A percentile compares a stretch with the other conserved stretches of the same genome.
These are phyloP conservation scores for Hyposoter dolosus DNA, from an alignment of 2,888 invertebrate genomes.

Conservation along the genomic window DNA sequence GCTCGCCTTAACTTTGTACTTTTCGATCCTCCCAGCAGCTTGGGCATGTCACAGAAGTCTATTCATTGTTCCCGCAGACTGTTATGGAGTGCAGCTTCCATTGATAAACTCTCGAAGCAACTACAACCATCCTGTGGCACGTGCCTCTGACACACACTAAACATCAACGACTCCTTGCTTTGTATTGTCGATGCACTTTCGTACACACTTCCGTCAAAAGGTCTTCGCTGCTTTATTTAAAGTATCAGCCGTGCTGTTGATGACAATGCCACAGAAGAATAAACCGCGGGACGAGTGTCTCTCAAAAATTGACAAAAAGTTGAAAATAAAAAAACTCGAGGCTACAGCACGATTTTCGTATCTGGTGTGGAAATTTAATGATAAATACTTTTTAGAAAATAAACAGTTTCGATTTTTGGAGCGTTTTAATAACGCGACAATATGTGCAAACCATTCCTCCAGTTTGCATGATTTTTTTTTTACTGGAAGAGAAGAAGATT, in stretches of 20 bases:
- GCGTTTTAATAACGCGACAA: background rate
- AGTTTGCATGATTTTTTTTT: too few relatives aligned
- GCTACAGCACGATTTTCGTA: slow-evolving; percentile 17
- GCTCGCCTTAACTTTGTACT: slow-evolving; percentile 14
- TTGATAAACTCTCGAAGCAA: slow-evolving; percentile 61
- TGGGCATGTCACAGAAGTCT: background rate
- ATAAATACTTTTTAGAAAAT: background rate
- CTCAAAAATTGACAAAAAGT: slow-evolving; percentile 25
- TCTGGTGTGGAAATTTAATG: background rate
- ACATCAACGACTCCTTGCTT: background rate
- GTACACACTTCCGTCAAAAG: slow-evolving; percentile 23
- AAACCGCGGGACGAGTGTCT: slow-evolving; percentile 22
- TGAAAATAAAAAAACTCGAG: slow-evolving; percentile 10
- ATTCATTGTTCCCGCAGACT: slow-evolving; percentile 16
- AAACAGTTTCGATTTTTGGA: background rate
- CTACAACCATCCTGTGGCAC: slow-evolving; percentile 49
- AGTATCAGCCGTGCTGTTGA: slow-evolving; percentile 18
- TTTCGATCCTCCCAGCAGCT: slow-evolving; percentile 9
- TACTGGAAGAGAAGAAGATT: background rate
- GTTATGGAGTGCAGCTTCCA: slow-evolving; percentile 41
- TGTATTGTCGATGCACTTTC: slow-evolving; percentile 21
- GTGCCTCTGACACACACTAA: slow-evolving; percentile 37
- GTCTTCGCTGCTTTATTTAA: slow-evolving; percentile 21
- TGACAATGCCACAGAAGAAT: slow-evolving; percentile 21
- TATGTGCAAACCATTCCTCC: background rate